Evolutionary conservation across 2,888 invertebrate genomes (phyloP), one percentile per base, ranked within the genome.

Genomic region (Carterocephalus palaemon): DNA sequence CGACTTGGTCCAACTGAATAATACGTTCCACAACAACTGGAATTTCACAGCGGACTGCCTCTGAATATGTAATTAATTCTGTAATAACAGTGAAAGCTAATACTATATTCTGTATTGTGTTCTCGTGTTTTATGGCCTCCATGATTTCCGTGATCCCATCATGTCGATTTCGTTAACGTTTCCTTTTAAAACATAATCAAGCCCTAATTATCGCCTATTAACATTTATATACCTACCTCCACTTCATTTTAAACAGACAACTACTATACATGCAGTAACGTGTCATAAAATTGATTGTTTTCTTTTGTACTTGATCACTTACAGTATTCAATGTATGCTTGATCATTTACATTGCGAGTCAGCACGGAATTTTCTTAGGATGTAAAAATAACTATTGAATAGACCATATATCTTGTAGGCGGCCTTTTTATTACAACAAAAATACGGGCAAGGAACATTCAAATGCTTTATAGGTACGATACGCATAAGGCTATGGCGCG

Each of bases 371-470:
- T 42, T 40, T 23, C 28, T 43, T 46, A 36, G 56, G 50, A 51
- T 62, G 66, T 70, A 72, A 75, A 77, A 75, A 75, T 75, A 76
- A 61, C 60, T 52, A 51, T 56, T 62, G 67, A 60, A 59, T 67
- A 65, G 64, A 59, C 64, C 62, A 62, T 65, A 60, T 52, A 53
- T 62, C 51, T 49, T 60, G 59, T 57, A 54, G 56, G 50, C 48
- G 26, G 37, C 33, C 52, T 63, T 64, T 67, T 62, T 59, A 67
- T 63, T 62, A 65, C 59, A 61, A 60, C 62, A 43, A 45, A 51
- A 50, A 52, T 47, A 39, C 61, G 60, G 60, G 59, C 65, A 31
- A 62, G 57, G 54, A 62, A 68, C 67, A 76, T 77, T 74, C 74
- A 78, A 69, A 74, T 70, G 72, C 76, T 74, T 60, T n/a, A n/a